Conservation (phyloP, 2,797 vertebrate species). For the Diplodus puntazzo region DNA sequence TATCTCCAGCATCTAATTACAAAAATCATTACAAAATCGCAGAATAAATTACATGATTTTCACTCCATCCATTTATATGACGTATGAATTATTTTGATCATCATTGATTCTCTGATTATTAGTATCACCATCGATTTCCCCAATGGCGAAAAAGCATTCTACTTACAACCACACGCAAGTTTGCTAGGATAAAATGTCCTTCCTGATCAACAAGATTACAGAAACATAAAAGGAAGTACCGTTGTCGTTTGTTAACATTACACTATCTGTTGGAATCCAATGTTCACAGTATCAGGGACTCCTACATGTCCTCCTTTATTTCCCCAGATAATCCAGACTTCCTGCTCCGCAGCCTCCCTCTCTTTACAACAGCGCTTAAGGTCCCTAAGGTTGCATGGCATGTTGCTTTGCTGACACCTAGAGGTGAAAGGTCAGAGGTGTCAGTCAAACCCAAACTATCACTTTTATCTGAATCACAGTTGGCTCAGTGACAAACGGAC, state of each 20-base stretch:
- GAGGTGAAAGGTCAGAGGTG: slow-evolving; percentile 46
- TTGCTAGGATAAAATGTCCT: neutral
- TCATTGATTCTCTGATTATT: neutral
- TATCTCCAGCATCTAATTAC: slow-evolving; percentile 3
- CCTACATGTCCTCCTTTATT: neutral
- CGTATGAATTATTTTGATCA: too few relatives aligned
- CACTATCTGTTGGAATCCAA: neutral
- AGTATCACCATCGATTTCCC: neutral
- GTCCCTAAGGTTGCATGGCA: neutral
- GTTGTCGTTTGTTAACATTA: neutral
- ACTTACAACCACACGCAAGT: neutral
- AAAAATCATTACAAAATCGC: too few relatives aligned
- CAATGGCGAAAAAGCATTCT: too few relatives aligned
- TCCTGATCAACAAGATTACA: neutral
- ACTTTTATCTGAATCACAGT: neutral
- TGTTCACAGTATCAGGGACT: slow-evolving; percentile 10
- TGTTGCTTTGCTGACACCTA: slow-evolving; percentile 44
- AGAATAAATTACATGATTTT: neutral
- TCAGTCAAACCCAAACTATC: slow-evolving; percentile 7
- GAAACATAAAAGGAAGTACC: neutral
- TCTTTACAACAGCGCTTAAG: neutral
- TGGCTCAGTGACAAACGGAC: neutral
- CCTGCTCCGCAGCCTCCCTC: neutral
- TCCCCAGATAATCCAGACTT: neutral
- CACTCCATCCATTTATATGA: neutral